A percentile compares a stretch with the other conserved stretches of the same genome.
Evolutionary conservation across 2,113 vertebrate species (phyloP).

Genomic region (Equus przewalskii): DNA sequence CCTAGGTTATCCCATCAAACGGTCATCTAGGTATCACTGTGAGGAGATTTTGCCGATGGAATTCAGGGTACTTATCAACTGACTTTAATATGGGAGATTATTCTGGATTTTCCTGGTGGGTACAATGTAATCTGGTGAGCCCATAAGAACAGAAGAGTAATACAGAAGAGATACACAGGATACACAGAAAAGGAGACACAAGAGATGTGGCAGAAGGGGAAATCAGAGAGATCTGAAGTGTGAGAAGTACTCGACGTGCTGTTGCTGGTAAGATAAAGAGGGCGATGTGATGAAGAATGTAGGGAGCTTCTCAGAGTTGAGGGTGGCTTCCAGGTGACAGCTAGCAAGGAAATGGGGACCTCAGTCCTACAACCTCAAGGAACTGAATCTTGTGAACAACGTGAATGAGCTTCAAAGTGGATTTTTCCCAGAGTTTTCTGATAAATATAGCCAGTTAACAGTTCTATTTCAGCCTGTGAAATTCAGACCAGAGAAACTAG

Average conservation of each 20-base stretch:
- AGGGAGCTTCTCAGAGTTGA: not conserved
- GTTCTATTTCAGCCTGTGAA: not conserved
- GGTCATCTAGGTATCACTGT: not conserved
- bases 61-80: not conserved
- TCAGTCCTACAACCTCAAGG: not conserved
- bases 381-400: not conserved
- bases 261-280: not conserved
- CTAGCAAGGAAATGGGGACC: not conserved
- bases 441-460: not conserved
- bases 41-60: not conserved
- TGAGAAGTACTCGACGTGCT: not conserved
- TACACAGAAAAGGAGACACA: not conserved
- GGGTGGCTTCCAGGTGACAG: not conserved
- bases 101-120: not conserved
- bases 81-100: not conserved
- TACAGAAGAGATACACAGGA: not conserved
- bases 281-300: not conserved
- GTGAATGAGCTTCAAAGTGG: not conserved
- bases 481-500: not conserved
- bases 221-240: not conserved
- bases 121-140: not conserved
- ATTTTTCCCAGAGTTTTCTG: not conserved
- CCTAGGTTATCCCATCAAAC: not conserved
- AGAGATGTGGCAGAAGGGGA: not conserved
- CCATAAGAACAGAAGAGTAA: not conserved